Base-by-base conservation (phyloP, 2,113 vertebrate species). In the Dissostichus mawsoni region DNA sequence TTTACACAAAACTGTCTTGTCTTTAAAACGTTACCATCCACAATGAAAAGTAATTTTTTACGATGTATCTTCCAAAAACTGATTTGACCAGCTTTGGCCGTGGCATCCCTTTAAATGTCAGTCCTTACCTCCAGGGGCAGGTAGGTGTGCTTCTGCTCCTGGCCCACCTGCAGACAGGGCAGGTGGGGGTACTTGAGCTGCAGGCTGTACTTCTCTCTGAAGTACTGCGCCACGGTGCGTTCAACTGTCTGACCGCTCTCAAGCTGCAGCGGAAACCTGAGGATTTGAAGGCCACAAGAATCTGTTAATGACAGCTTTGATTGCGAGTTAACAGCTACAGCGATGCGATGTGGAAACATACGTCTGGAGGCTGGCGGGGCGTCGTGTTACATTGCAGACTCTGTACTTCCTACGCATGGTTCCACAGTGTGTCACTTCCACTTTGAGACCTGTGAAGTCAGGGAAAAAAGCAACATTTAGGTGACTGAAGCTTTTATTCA, bases 91-190 rank as follows among this genome's bases (percentile, higher is more conserved):
- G 33, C 5, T 45, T 44, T 56, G 52, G 51, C 33, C 20, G 8
- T 7, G 36, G 8, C 36, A 41, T 41, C 36, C 36, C 36, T 41
- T 41, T 8, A 41, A 41, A 41, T 8, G 6, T 23, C 11, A 0
- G 48, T 41, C 8, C 92, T 97, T 93, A 99, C 98, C 96, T 99
- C 98, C 87, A 99, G 95, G 81, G 98, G 98, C 93, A 99, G 96
- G 92, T 99, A 99, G 78, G 98, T 99, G 92, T 99, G 98, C 86
- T 99, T 99, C 95, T 99, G 98, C 66, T 99, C 98, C 87, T 99
- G 98, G 66, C 98, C 98, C 94, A 99, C 98, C 96, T 99, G 98
- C 74, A 99, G 95, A 83, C 98, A 99, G 70, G 98, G 98, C 87
- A 99, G 95, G 87, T 99, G 98, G 69, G 98, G 97, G 86, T 98